These are phyloP conservation scores for Phoxinus dragarum DNA, from an alignment of 2,797 vertebrate genomes.

Conservation along the genomic window DNA sequence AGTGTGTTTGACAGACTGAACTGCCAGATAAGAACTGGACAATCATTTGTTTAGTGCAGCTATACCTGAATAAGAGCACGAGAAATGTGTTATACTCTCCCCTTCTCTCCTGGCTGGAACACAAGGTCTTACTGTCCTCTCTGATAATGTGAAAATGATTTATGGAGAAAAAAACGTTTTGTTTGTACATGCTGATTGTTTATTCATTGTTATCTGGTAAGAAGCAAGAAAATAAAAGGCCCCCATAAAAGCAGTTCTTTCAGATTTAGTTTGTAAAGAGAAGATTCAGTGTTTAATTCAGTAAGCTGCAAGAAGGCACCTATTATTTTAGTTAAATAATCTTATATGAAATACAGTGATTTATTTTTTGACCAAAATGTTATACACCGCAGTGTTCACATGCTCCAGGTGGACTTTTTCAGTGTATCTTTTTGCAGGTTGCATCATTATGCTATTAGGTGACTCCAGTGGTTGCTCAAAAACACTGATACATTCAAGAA, in stretches of 20 bases:
- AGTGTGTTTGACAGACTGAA: slow-evolving; percentile 47
- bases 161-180: slow-evolving; percentile 40
- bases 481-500: not conserved
- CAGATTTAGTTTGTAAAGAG: not conserved
- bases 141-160: slow-evolving; percentile 55
- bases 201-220: not conserved
- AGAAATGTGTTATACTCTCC: slow-evolving; percentile 12
- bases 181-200: slow-evolving; percentile 35
- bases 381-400: not conserved
- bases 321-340: not conserved
- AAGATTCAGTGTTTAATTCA: not conserved
- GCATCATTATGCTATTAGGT: not conserved
- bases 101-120: slow-evolving; percentile 1
- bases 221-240: not conserved
- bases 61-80: slow-evolving; percentile 38
- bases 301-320: not conserved
- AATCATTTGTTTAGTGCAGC: slow-evolving; percentile 55
- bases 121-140: slow-evolving; percentile 41
- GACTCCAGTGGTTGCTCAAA: not conserved
- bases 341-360: not conserved
- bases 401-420: not conserved
- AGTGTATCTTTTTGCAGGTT: not conserved
- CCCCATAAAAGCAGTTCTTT: not conserved
- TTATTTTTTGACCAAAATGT: not conserved
- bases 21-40: slow-evolving; percentile 51